Evolutionary conservation across 2,113 vertebrate species (phyloP), one percentile per base, ranked within the genome.

Genomic region (Poeciliopsis retropinna): DNA sequence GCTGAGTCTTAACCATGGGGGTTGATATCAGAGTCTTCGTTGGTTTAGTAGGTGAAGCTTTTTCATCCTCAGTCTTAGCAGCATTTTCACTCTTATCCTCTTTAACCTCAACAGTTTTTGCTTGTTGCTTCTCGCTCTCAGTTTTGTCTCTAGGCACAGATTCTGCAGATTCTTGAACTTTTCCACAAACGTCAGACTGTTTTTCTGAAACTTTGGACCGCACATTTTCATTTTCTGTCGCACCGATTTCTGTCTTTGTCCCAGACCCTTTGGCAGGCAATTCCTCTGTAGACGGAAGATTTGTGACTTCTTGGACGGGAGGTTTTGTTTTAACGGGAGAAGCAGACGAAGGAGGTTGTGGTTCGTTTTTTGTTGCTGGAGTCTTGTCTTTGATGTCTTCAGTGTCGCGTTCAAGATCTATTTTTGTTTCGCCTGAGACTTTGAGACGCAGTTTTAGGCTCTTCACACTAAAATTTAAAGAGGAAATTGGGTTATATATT

Each of bases 401-500:
- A 19, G n/a, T 15, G 7, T 34, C 17, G 12, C 0, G 4, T 22
- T 79, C 65, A 29, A 63, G 65, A 44, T 68, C 37, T 17, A 67
- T 3, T 27, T 22, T 28, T 14, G 27, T n/a, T 9, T 57, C 41
- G 39, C 41, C 31, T 0, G 9, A n/a, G 25, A 64, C 61, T 12
- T 67, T 29, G 0, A 90, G 47, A n/a, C 60, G 83, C 64, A 63
- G 37, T 57, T 88, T 78, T 0, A 88, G 60, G 25, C 31, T 81
- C 39, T 66, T 72, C 17, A 77, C 1, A 37, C 91, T 92, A 19
- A 70, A 86, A 28, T 0, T 34, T 81, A 70, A 79, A 12, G 7
- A 13, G 22, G 10, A n/a, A 27, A 70, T 1, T 4, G 22, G 51
- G 25, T 54, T 22, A 54, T 22, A 54, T 17, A 34, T 15, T 44